Conservation (phyloP, 2,888 invertebrate species). For the Ochropacha duplaris region DNA sequence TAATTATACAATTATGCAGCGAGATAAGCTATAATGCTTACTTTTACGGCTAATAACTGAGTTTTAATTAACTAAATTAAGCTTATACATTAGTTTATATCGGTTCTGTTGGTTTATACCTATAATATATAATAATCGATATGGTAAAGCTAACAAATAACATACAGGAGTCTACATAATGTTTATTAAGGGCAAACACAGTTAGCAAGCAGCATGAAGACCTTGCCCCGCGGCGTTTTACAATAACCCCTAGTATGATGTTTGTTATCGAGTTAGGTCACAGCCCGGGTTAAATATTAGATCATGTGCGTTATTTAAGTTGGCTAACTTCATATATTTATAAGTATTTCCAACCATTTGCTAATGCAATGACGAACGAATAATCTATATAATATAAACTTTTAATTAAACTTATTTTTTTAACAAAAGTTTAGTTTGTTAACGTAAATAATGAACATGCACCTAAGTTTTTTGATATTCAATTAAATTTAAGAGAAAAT, state of each 20-base stretch:
- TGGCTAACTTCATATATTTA: too few species aligned
- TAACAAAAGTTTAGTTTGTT: too few species aligned
- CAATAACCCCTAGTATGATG: slow-evolving; percentile 52
- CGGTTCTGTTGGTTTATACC: slow-evolving; percentile 27
- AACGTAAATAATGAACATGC: too few species aligned
- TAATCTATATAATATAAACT: too few species aligned
- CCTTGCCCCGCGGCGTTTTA: slow-evolving; percentile 50
- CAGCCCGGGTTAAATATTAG: slow-evolving; percentile 12
- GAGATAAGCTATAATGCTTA: background rate
- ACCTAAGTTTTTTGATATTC: too few species aligned
- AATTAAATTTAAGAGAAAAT: too few species aligned
- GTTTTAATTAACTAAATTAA: slow-evolving; percentile 33
- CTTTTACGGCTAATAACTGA: slow-evolving; percentile 19
- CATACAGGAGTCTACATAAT: slow-evolving; percentile 46
- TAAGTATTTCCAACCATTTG: too few species aligned
- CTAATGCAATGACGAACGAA: too few species aligned
- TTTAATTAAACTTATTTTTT: too few species aligned
- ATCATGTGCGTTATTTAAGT: background rate
- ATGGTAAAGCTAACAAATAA: slow-evolving; percentile 45
- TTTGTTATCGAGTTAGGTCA: slow-evolving; percentile 48
- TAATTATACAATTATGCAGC: background rate
- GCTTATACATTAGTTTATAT: slow-evolving; percentile 15
- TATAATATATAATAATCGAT: slow-evolving; percentile 43
- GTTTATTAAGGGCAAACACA: slow-evolving; percentile 63
- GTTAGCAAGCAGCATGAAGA: slow-evolving; percentile 56